Base-by-base conservation (phyloP, 1,140 invertebrate genomes). In the Leptoteleia sp. region DNA sequence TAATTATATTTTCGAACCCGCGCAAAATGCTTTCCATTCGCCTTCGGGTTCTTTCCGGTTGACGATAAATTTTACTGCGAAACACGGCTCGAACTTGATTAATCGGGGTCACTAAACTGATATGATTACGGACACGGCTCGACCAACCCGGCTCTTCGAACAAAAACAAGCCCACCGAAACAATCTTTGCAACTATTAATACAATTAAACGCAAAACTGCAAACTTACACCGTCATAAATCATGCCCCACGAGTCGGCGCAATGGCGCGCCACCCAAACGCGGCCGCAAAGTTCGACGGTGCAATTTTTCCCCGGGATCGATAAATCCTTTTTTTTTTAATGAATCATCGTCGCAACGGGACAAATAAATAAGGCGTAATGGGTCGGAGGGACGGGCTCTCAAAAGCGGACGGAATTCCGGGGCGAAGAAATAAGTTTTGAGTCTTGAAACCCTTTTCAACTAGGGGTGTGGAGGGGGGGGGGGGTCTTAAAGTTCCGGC, bases 281-380 rank as follows among this genome's bases (percentile, higher is more conserved):
- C 31, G 29, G 8, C 13, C 4, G 55, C 31, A 8, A 15, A 64
- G 59, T 57, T 73, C 12, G 13, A 48, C 55, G 50, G 70, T 57
- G 42, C 50, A 64, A 65, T 65, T 65, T 75, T 75, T 75, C 29
- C 52, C 65, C 17, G n/a, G 12, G 59, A 61, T 68, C 62, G 15
- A 68, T 68, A 62, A 67, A 68, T 76, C 57, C n/a, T n/a, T n/a
- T n/a, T n/a, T 62, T 70, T 64, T 70, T 64, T 62, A 62, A 68
- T 38, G 35, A 76, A 76, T 68, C 64, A 76, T 76, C 57, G 47
- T 47, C 19, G 64, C 47, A 31, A n/a, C 9, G 13, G 13, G 35
- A 57, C 19, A 64, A 70, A 68, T 55, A 64, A 68, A 55, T 47
- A 64, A n/a, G n/a, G n/a, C n/a, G n/a, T n/a, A n/a, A n/a, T n/a